Base-by-base conservation (phyloP, 2,888 invertebrate genomes). In the Lasiommata megera region DNA sequence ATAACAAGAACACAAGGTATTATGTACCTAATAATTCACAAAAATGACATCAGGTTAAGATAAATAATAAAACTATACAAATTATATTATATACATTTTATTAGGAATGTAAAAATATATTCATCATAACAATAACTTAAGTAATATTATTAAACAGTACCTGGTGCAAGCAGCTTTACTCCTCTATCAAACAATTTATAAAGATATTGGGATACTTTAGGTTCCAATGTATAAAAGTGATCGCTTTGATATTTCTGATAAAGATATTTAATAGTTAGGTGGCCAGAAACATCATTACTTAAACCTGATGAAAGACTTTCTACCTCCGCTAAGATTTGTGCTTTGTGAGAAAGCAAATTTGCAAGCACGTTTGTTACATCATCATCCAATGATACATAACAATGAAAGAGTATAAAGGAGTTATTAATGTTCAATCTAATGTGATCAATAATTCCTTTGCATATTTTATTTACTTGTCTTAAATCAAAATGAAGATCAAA, bases 141-240 rank as follows among this genome's bases (percentile, higher is more conserved):
- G 7, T 14, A 14, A 51, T 40, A 16, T 44, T 38, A 29, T 63
- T 41, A 65, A 29, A 88, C 80, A n/a, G 84, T 92, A 38, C 96
- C 96, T 1, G 95, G 95, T 65, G 93, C 93, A 77, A 95, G 94
- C 41, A 95, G 91, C 76, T 94, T 95, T 2, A 96, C 93, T 70
- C 95, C 95, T 73, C 94, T 93, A 77, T 96, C 95, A 77, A 93
- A 93, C 58, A 95, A 90, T 84, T 95, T 95, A 72, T 93, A 96
- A 55, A 94, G 89, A 76, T 93, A 94, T 62, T 73, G 73, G 29
- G 69, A 70, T 47, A 79, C 69, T 66, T 84, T 84, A 11, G 74
- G 61, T 36, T 85, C 79, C 61, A 86, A 65, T 23, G 62, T 67
- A 56, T 69, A 72, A 62, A 79, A 68, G 58, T 84, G 74, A 23